phyloP scores from a whole-genome alignment of 2,113 vertebrate genomes.

The Protomyctophum bolini region DNA sequence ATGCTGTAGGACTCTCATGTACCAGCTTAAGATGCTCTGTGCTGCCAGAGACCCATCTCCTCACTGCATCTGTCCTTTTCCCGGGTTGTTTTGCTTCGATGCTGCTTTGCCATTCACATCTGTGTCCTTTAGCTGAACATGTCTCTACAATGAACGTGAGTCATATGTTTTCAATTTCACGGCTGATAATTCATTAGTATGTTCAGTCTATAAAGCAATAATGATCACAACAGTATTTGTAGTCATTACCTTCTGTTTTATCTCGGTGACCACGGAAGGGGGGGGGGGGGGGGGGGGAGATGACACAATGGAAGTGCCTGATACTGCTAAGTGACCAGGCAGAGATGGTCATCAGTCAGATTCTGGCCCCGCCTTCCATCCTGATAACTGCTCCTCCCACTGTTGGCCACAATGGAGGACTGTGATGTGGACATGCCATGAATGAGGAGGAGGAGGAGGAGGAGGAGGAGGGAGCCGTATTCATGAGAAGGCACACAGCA shows the following conservation, averaged over 20 bases:
- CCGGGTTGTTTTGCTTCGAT: no score
- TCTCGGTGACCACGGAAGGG: constrained; percentile 1
- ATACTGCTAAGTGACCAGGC: not conserved
- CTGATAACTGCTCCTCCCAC: constrained; percentile 15
- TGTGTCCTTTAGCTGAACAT: no score
- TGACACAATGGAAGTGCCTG: not conserved
- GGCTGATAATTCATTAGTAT: not conserved
- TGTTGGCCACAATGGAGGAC: constrained; percentile 49
- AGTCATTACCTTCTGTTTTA: not conserved
- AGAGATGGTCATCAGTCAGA: constrained; percentile 18
- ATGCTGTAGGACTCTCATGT: no score
- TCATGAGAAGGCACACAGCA: constrained; percentile 24
- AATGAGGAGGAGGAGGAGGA: constrained; percentile 44
- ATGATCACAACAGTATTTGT: no score
- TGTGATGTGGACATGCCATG: constrained; percentile 54
- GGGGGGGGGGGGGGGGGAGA: constrained; percentile 16
- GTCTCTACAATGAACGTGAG: no score
- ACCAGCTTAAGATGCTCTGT: no score
- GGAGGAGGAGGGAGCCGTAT: constrained; percentile 45
- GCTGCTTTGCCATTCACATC: no score
- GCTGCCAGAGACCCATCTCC: no score
- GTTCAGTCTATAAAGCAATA: not conserved
- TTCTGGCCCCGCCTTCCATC: constrained; percentile 16
- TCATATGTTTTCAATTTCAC: no score
- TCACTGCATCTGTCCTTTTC: no score